Percentiles rank a stretch among this genome's conserved stretches.
These are phyloP conservation scores for Tipula lateralis DNA, from an alignment of 2,888 invertebrate species.

Conservation along the genomic window DNA sequence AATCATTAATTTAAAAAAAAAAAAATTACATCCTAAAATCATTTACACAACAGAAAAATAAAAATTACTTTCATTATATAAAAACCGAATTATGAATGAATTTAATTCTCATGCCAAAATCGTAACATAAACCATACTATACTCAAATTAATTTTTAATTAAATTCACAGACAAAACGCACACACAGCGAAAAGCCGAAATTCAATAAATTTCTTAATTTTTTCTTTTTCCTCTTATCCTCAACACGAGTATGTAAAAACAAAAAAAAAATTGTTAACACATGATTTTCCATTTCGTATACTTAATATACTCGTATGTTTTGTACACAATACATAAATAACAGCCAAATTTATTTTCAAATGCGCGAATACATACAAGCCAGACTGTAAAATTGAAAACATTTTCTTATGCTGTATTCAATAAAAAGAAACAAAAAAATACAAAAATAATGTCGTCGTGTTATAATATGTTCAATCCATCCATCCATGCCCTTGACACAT, in stretches of 20 bases:
- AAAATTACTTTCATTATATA: not conserved
- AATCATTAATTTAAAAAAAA: not conserved
- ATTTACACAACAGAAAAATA: not conserved
- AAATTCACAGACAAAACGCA: conserved; percentile 7
- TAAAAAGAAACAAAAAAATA: not conserved
- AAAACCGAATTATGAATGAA: not conserved
- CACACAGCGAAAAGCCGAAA: not conserved
- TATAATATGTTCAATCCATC: not conserved
- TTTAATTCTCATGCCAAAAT: conserved; percentile 11
- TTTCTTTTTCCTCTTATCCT: not conserved
- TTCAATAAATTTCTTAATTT: conserved; percentile 11
- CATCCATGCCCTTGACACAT: conserved; percentile 20
- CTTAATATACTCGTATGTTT: not conserved
- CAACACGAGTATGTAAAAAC: not conserved
- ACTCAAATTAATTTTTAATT: not conserved
- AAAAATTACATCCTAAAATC: not conserved
- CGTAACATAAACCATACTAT: conserved; percentile 15
- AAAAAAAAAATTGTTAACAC: not conserved
- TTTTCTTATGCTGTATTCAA: not conserved
- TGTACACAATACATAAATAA: not conserved
- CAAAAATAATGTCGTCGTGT: not conserved
- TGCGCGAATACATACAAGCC: not conserved
- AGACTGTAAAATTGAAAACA: not conserved
- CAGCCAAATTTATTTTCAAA: not conserved
- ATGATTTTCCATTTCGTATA: not conserved